Conservation (phyloP, 2,888 invertebrate species). For the Diarsia dahlii region DNA sequence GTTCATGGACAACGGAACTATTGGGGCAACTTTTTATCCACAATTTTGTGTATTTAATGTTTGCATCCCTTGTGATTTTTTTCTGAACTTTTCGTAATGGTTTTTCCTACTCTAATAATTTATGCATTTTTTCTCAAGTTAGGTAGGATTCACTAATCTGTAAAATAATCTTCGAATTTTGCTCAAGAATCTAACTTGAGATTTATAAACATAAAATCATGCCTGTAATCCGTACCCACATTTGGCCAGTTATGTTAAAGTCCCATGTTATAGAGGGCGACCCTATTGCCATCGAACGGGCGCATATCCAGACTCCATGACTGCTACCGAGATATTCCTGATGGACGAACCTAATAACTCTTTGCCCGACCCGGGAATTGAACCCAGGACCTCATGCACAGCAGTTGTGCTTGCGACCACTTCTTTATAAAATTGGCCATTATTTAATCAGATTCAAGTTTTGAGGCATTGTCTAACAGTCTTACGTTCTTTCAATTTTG, state of each 20-base stretch:
- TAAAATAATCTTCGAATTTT: background rate
- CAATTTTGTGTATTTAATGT: background rate
- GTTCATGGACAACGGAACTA: slow-evolving; percentile 27
- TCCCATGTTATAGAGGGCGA: too few relatives aligned
- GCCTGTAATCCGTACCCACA: too few relatives aligned
- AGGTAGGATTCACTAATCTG: background rate
- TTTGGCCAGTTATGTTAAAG: too few relatives aligned
- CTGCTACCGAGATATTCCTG: too few relatives aligned
- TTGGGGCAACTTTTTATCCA: background rate
- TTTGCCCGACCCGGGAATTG: too few relatives aligned
- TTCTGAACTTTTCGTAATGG: background rate
- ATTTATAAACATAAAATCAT: background rate
- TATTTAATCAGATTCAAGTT: background rate
- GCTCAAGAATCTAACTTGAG: background rate
- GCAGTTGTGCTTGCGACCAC: too few relatives aligned
- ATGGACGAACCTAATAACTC: too few relatives aligned
- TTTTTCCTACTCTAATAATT: background rate
- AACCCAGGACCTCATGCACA: too few relatives aligned
- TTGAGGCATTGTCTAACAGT: background rate
- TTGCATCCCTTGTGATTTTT: background rate
- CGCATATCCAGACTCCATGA: too few relatives aligned
- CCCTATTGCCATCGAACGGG: too few relatives aligned
- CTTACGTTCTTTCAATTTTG: background rate
- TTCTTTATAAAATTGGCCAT: too few relatives aligned
- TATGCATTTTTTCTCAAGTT: too few relatives aligned